A percentile compares a stretch with the other conserved stretches of the same genome.
phyloP scores from a whole-genome alignment of 2,797 vertebrate genomes.

The Hipposideros larvatus region DNA sequence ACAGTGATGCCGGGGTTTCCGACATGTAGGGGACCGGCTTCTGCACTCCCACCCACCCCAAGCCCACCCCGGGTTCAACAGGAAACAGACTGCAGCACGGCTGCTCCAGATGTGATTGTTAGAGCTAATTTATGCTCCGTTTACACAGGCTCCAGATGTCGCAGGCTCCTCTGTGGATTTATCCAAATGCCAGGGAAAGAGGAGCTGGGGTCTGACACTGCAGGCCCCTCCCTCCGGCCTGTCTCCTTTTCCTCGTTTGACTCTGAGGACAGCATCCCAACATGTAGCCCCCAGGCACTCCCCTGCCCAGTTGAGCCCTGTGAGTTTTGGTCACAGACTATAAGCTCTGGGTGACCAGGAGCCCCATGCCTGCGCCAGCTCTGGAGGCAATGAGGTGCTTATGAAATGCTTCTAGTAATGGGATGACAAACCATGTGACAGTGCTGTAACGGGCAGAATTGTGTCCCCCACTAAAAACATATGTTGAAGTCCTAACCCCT shows the following conservation, averaged over 20 bases:
- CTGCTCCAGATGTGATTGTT: conserved; percentile 56
- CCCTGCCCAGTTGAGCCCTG: neutral
- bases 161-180: neutral
- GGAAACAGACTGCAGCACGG: conserved; percentile 27
- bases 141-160: conserved; percentile 73
- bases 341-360: neutral
- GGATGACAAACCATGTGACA: neutral
- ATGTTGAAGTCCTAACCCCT: neutral
- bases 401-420: neutral
- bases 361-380: neutral
- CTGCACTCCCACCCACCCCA: neutral
- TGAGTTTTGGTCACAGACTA: fast-evolving
- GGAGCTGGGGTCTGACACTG: neutral
- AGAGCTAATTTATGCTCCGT: conserved; percentile 72
- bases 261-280: neutral
- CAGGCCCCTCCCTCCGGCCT: too few relatives aligned
- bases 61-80: neutral
- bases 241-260: neutral
- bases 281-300: fast-evolving
- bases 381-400: neutral
- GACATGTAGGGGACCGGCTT: neutral
- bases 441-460: neutral
- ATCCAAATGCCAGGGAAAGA: conserved; percentile 5
- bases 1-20: neutral
- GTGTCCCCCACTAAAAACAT: neutral